Conservation (phyloP, 2,113 vertebrate genomes). For the Brachyhypopomus occidentalis region DNA sequence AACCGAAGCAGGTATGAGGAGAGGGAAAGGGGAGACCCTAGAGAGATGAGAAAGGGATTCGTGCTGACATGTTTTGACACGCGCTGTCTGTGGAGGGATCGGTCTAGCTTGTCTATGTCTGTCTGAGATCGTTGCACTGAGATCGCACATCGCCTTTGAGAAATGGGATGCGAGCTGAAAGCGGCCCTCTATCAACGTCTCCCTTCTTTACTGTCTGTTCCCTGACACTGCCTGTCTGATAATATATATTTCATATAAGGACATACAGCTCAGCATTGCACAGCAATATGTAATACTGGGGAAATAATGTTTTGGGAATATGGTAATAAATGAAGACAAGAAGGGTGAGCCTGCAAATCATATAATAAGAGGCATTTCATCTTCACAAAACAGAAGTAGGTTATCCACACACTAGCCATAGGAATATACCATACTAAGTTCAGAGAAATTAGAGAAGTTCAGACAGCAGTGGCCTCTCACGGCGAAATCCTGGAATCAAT, state of each 20-base stretch:
- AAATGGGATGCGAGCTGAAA: constrained; percentile 39
- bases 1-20: constrained; percentile 13
- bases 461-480: too few species aligned
- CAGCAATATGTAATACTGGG: not conserved
- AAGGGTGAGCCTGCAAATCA: not conserved
- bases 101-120: constrained; percentile 39
- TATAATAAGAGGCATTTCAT: too few species aligned
- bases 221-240: constrained; percentile 29
- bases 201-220: constrained; percentile 2
- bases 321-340: not conserved
- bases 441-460: too few species aligned
- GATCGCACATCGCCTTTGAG: constrained; percentile 30
- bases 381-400: too few species aligned
- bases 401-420: too few species aligned
- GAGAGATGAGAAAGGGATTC: constrained; percentile 31
- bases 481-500: too few species aligned
- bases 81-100: constrained; percentile 44
- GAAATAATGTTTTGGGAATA: not conserved
- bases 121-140: constrained; percentile 17
- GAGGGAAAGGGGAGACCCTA: constrained; percentile 9
- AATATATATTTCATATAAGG: constrained; percentile 36
- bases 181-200: constrained; percentile 40
- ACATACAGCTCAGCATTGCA: constrained; percentile 20
- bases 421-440: too few species aligned
- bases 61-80: constrained; percentile 48